These are phyloP conservation scores for Drosophila nr. perissopoda DNA, from an alignment of 2,888 invertebrate genomes.

Conservation along the genomic window DNA sequence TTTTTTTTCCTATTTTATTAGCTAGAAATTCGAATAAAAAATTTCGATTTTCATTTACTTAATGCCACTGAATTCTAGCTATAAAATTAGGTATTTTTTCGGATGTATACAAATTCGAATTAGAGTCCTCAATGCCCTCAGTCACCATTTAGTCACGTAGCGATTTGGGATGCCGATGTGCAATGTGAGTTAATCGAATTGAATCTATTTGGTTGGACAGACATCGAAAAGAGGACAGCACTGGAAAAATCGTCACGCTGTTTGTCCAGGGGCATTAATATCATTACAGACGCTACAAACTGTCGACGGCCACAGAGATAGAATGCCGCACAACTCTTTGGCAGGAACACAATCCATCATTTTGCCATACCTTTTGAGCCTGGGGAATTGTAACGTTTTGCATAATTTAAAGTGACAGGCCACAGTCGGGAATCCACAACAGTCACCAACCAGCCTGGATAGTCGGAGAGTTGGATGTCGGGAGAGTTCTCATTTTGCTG, in stretches of 20 bases:
- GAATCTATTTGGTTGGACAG: constrained; percentile 58
- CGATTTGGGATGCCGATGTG: constrained; percentile 37
- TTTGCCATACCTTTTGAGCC: constrained; percentile 65
- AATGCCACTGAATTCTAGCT: constrained; percentile 3
- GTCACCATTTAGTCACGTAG: constrained; percentile 56
- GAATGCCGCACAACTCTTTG: constrained; percentile 38
- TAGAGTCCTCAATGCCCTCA: constrained; percentile 20
- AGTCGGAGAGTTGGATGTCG: neutral
- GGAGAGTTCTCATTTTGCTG: constrained; percentile 12
- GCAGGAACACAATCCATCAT: constrained; percentile 71
- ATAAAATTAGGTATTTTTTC: constrained; percentile 2
- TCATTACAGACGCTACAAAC: constrained; percentile 13
- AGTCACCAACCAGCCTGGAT: neutral
- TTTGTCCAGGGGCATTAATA: constrained; percentile 28
- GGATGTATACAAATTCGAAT: constrained; percentile 9
- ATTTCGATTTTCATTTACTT: neutral
- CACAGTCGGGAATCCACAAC: constrained; percentile 31
- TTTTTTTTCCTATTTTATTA: neutral
- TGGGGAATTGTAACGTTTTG: constrained; percentile 72
- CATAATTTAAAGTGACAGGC: constrained; percentile 77
- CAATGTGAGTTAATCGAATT: constrained; percentile 73
- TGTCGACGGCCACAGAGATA: neutral
- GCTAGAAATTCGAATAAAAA: neutral
- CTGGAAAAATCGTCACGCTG: constrained; percentile 32
- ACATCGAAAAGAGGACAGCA: neutral